Percentiles rank a stretch among this genome's conserved stretches.
phyloP scores from a whole-genome alignment of 1,140 invertebrate genomes.

The Hermetia illucens region DNA sequence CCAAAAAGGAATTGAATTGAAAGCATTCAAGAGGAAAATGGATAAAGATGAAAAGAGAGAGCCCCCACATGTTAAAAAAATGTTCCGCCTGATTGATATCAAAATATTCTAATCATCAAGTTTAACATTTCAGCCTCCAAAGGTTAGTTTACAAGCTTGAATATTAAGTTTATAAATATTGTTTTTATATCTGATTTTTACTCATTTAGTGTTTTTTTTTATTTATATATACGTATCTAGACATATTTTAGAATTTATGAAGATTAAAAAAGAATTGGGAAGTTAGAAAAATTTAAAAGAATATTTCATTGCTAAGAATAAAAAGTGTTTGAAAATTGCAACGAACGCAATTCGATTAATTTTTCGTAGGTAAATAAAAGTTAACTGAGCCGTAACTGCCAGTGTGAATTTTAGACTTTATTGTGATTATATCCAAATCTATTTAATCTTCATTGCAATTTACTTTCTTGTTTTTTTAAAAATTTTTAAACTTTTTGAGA shows the following conservation, averaged over 20 bases:
- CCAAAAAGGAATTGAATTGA: too few species aligned
- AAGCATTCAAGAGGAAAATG: not conserved
- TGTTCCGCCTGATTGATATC: too few species aligned
- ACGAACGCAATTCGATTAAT: conserved; percentile 6
- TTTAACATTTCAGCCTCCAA: not conserved
- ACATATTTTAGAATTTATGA: not conserved
- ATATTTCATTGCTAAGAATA: not conserved
- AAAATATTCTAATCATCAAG: not conserved
- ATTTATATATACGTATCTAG: not conserved
- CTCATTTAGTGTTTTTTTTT: not conserved
- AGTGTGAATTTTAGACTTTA: too few species aligned
- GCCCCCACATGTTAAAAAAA: not conserved
- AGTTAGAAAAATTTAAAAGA: too few species aligned
- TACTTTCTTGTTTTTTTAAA: too few species aligned
- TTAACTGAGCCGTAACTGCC: too few species aligned
- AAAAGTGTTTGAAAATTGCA: not conserved
- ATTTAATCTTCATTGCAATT: too few species aligned
- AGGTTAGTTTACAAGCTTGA: not conserved
- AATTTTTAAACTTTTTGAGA: too few species aligned
- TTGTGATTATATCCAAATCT: too few species aligned
- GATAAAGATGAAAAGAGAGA: not conserved
- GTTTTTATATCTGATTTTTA: not conserved
- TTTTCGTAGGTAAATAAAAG: conserved; percentile 4
- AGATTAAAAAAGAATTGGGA: not conserved
- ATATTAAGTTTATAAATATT: not conserved